Base-by-base conservation (phyloP, 2,797 vertebrate species). In the Rhabdomys pumilio region DNA sequence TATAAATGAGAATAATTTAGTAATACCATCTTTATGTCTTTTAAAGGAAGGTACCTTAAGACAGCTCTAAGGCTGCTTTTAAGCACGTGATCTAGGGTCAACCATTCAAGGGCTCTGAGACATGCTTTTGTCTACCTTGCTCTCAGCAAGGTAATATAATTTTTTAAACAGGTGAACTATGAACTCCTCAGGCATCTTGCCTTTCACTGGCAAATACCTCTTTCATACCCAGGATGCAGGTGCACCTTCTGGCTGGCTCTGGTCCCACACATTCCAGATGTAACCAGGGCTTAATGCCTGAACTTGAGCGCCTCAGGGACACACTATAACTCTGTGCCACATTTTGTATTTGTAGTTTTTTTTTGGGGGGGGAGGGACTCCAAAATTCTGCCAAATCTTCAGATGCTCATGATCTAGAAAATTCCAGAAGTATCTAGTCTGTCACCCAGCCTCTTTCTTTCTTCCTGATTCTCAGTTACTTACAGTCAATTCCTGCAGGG, bases 321-420 rank as follows among this genome's bases (percentile, higher is more conserved):
- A 29, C 6, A 47, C 9, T 11, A 59, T 29, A 34, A 76, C 4
- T 80, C 41, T 50, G 17, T 57, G 14, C 19, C 73, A 85, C 13
- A 69, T 86, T 97, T 86, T 86, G 26, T 80, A 20, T 84, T 90
- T 83, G 4, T 6, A 17, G 41, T 73, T 88, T 95, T 95, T 93
- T 34, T 38, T n/a, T n/a, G n/a, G 38, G 73, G 15, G 34, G 95
- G 29, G 20, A 76, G 34, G 61, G 41, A 88, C 3, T 59, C 4
- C 47, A 57, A 47, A 81, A 38, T 94, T 96, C 89, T 50, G 59
- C 73, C 26, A 79, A 79, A 80, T 69, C 82, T 67, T 91, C 79
- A 92, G 34, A 59, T 57, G 67, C 0, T 59, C 3, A 14, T 19
- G 50, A 86, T 81, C 55, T 53, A 67, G 79, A 94, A 69, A 82